Base-by-base conservation (phyloP, 2,888 invertebrate species). In the Dioctria linearis region DNA sequence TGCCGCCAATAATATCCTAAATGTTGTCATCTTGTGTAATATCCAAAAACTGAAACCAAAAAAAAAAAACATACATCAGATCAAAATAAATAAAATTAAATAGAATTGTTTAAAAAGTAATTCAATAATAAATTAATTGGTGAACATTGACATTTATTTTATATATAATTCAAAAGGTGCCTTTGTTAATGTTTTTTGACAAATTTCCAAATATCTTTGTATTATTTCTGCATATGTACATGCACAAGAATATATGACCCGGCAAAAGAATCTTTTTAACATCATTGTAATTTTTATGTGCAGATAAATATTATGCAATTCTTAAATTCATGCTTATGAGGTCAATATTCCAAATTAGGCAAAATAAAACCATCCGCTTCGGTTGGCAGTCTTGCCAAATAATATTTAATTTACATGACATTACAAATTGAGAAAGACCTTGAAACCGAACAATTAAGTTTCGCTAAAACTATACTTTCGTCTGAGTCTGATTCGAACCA, bases 1-100 rank as follows among this genome's bases (percentile, higher is more conserved):
- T 84, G 86, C 83, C 84, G 86, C 83, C 84, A 86, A 84, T 84
- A 86, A 83, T 82, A 86, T 83, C 83, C 86, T 84, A 83, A 86
- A 84, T 83, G 86, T 85, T 87, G 88, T 86, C 89, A 88, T 89
- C 84, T 86, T 87, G 83, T 82, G 78, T 81, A 80, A 79, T 83
- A 83, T 82, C 81, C 54, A 54, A 76, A 79, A 71, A 80, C 84
- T 84, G 86, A 85, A 87, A 66, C 25, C 25, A 0, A 25, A 25
- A 2, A 25, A 25, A 25, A 25, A 25, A 65, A 59, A 81, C 67
- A 25, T 46, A 9, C 13, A 25, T 59, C 25, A 25, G 25, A 25
- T 25, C 25, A 25, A 25, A 25, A 25, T 59, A 51, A 3, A 11
- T 4, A 6, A 46, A 46, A 46, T 46, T 6, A 46, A 8, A 46